Evolutionary conservation across 2,113 vertebrate species (phyloP).

Genomic region (Nycticebus coucang): DNA sequence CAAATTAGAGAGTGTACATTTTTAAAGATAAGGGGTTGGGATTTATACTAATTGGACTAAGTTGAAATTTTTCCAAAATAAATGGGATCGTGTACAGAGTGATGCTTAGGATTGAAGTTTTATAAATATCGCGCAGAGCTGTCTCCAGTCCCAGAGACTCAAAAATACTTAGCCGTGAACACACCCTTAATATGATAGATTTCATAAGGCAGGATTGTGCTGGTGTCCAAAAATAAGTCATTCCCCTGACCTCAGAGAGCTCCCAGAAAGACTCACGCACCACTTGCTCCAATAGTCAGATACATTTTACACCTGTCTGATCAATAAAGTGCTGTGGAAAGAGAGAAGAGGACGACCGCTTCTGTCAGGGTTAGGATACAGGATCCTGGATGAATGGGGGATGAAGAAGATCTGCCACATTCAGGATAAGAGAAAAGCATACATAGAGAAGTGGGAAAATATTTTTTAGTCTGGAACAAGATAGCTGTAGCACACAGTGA

Average conservation of each 20-base stretch:
- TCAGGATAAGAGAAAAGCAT: neutral
- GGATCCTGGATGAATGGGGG: too few relatives aligned
- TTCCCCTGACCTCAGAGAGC: neutral
- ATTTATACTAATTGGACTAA: conserved; percentile 66
- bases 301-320: neutral
- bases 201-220: neutral
- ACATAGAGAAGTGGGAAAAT: neutral
- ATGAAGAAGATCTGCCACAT: neutral
- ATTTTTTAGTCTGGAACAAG: neutral
- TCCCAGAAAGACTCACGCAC: neutral
- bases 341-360: neutral
- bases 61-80: conserved; percentile 67
- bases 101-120: conserved; percentile 37
- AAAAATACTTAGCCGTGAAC: conserved; percentile 15
- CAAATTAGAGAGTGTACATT: conserved; percentile 59
- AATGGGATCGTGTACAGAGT: conserved; percentile 52
- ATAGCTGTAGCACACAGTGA: neutral
- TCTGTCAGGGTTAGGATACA: neutral
- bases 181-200: neutral
- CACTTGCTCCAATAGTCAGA: neutral
- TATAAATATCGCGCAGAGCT: conserved; percentile 57
- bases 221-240: neutral
- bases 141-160: conserved; percentile 2
- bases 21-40: conserved; percentile 64
- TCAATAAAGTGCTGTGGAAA: neutral